Percentiles rank a stretch among this genome's conserved stretches.
These are phyloP conservation scores for Lamprotornis superbus DNA, from an alignment of 2,113 vertebrate species.

Conservation along the genomic window DNA sequence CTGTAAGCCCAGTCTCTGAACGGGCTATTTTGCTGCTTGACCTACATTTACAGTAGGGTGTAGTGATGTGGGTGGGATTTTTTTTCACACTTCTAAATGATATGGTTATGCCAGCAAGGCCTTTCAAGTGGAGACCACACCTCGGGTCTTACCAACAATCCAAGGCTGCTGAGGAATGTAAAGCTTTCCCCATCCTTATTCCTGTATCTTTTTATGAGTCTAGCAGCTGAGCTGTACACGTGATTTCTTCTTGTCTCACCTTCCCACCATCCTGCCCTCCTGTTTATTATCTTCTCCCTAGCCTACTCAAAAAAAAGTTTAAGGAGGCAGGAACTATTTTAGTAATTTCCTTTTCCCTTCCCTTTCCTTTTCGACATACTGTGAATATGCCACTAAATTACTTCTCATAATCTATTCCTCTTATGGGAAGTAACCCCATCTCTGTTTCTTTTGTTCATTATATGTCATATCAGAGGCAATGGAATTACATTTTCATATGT, in stretches of 20 bases:
- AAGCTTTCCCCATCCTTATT: not conserved
- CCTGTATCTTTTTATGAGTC: not conserved
- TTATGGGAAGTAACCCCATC: not conserved
- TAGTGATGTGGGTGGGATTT: constrained; percentile 2
- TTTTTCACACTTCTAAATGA: constrained; percentile 43
- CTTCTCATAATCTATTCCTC: not conserved
- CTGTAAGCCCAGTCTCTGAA: not conserved
- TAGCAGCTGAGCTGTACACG: not conserved
- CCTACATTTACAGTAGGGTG: not conserved
- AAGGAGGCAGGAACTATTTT: not conserved
- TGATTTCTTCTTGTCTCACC: not conserved
- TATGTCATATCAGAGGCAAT: not conserved
- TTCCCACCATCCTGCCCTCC: not conserved
- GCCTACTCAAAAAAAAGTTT: not conserved
- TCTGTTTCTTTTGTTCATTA: not conserved
- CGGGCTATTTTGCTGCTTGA: constrained; percentile 10
- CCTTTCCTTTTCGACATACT: not conserved
- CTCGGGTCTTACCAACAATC: not conserved
- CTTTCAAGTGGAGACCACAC: constrained; percentile 8
- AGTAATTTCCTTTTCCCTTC: not conserved
- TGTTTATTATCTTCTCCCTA: not conserved
- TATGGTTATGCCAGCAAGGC: not conserved
- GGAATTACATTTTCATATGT: not conserved
- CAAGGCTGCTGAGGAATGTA: not conserved
- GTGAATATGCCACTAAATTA: not conserved